phyloP scores from a whole-genome alignment of 2,888 invertebrate species.

The Hydraecia micacea region DNA sequence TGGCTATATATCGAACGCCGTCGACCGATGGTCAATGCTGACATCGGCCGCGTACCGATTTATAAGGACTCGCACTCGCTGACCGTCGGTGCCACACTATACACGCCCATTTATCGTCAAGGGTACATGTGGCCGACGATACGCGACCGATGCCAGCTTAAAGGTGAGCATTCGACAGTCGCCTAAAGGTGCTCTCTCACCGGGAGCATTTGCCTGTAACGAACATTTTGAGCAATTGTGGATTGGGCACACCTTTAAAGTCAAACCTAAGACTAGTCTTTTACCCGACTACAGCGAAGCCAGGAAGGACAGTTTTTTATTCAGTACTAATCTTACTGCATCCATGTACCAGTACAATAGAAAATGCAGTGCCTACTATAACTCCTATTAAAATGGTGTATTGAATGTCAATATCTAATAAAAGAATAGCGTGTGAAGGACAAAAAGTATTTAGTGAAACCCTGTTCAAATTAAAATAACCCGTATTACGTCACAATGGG shows the following conservation, averaged over 20 bases:
- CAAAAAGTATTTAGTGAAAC: neutral
- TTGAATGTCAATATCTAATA: neutral
- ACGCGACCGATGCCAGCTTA: neutral
- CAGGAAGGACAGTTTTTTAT: neutral
- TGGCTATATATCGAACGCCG: neutral
- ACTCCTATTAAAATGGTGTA: neutral
- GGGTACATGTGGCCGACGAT: neutral
- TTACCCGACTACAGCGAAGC: neutral
- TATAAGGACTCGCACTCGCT: neutral
- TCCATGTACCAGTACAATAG: neutral
- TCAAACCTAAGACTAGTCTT: neutral
- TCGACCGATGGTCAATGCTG: neutral
- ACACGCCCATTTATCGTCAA: neutral
- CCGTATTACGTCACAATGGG: conserved; percentile 51
- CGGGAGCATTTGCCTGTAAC: neutral
- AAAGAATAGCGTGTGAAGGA: neutral
- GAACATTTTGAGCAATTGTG: neutral
- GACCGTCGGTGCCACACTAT: neutral
- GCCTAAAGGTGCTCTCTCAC: neutral
- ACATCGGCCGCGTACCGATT: neutral
- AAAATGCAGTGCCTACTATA: neutral
- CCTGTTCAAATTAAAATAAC: conserved; percentile 8
- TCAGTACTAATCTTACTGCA: neutral
- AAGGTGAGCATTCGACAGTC: neutral
- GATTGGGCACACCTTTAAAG: neutral